Evolutionary conservation across 2,113 vertebrate genomes (phyloP), one percentile per base, ranked within the genome.

Genomic region (Cyprinus carpio): DNA sequence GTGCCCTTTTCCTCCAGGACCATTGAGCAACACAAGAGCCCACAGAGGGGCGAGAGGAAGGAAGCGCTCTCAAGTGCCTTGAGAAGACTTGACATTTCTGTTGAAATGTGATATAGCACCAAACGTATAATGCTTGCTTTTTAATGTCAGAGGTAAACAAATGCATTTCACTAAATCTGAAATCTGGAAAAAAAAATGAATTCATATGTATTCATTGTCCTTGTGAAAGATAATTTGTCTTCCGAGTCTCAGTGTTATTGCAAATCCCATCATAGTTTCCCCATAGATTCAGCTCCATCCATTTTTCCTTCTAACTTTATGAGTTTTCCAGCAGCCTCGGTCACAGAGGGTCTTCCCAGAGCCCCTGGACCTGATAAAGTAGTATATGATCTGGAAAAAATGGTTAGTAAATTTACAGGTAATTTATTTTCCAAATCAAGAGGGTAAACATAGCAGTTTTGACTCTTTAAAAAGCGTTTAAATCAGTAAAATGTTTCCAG

Each of bases 1-100:
- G 92, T 93, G 93, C 88, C 91, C 88, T 91, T 91, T 93, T 92
- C 92, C 93, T 91, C 91, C 90, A 86, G 90, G 91, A 92, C 91
- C 84, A 88, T 90, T 91, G 85, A 51, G 25, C 6, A 64, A 85
- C 31, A 71, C 13, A 54, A 62, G 46, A 46, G 40, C 40, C 40
- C 2, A 40, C 7, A 40, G 31, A 79, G 29, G 29, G 18, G 20
- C 34, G 75, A 6, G 10, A 60, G 54, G 29, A 78, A 78, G 54
- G 29, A 78, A 60, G 27, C 20, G 18, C 40, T 78, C 51, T 77
- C 18, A 34, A 78, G 75, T 78, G 29, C 31, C 4, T 34, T 60
- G 23, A 78, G 54, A 60, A 78, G 54, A 60, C 31, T 78, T 58
- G 54, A 15, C 10, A 56, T 78, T 37, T 58, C 49, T 78, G 29